Evolutionary conservation across 2,113 vertebrate genomes (phyloP).

Genomic region (Dascyllus trimaculatus): DNA sequence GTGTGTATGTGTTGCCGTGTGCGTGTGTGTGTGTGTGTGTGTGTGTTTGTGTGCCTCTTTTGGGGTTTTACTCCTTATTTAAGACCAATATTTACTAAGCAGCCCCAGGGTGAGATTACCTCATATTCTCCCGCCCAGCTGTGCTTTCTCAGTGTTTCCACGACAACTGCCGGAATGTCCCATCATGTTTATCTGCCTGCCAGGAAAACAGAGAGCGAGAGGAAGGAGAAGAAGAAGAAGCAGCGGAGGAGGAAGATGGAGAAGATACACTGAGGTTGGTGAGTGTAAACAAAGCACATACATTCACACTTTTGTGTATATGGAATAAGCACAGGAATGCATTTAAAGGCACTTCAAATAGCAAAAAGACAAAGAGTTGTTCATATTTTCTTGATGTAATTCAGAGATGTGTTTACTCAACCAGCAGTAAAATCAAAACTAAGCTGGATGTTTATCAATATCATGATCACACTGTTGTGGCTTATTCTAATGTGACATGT

Average conservation of each 20-base stretch:
- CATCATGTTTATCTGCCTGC: slow-evolving; percentile 92
- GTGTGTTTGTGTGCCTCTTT: slow-evolving; percentile 68
- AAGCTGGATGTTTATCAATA: slow-evolving; percentile 1
- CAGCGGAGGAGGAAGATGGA: slow-evolving; percentile 62
- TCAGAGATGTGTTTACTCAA: neutral
- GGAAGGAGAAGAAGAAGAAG: slow-evolving; percentile 59
- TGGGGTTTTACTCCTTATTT: slow-evolving; percentile 91
- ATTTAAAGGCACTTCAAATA: neutral
- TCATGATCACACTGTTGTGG: neutral
- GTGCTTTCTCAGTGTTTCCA: slow-evolving; percentile 94
- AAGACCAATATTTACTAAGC: slow-evolving; percentile 97
- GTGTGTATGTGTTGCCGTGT: slow-evolving; percentile 52
- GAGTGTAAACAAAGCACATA: slow-evolving; percentile 12
- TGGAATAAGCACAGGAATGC: slow-evolving; percentile 23
- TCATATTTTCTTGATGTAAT: neutral
- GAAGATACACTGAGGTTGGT: slow-evolving; percentile 47
- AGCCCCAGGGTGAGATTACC: slow-evolving; percentile 95
- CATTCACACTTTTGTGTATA: slow-evolving; percentile 8
- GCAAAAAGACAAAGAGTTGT: neutral
- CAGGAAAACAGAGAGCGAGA: slow-evolving; percentile 89
- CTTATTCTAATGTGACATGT: slow-evolving; percentile 11
- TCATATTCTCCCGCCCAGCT: slow-evolving; percentile 94
- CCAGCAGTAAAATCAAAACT: neutral
- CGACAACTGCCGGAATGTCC: slow-evolving; percentile 93
- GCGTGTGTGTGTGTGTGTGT: slow-evolving; percentile 60